Evolutionary conservation across 1,140 invertebrate species (phyloP), one percentile per base, ranked within the genome.

Genomic region (Caenorhabditis briggsae): DNA sequence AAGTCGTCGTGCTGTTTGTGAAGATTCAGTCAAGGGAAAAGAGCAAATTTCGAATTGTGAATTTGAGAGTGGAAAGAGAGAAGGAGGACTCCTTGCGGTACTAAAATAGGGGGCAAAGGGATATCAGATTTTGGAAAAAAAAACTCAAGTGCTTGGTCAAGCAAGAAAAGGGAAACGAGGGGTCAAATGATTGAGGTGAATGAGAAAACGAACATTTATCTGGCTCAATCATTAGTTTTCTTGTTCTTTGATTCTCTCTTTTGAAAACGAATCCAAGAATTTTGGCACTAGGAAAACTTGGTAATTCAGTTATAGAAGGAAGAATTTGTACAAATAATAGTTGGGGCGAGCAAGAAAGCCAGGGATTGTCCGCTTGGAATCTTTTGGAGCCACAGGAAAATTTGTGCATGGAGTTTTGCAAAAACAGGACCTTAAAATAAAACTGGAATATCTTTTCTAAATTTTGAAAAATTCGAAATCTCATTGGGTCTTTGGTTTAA

Each of bases 1-100:
- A 33, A 33, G 33, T 33, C 33, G 46, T 50, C 70, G 70, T 48
- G 41, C 41, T 70, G 43, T 70, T 70, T 70, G 65, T 78, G 70
- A n/a, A 78, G 46, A 78, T 78, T 78, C 70, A 78, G 70, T 53
- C 46, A 78, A 78, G 70, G 46, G 46, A 78, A 78, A 41, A 78
- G 46, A 50, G 46, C 43, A 78, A 78, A 50, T 23, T 78, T 78
- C 70, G 70, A 50, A 50, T 78, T 78, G 70, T 20, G 70, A 78
- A 50, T 78, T 50, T 20, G 18, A 53, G 50, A 78, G 46, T 50
- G 46, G 70, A 9, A 25, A 46, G 20, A 33, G 33, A 33, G 33
- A 33, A 33, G 33, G 33, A 33, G 33, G 33, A 33, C 16, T 53
- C 16, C 46, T n/a, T 41, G 33, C 18, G n/a, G 50, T 78, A 23